Evolutionary conservation across 2,888 invertebrate species (phyloP).

Genomic region (Psylliodes chrysocephalus): DNA sequence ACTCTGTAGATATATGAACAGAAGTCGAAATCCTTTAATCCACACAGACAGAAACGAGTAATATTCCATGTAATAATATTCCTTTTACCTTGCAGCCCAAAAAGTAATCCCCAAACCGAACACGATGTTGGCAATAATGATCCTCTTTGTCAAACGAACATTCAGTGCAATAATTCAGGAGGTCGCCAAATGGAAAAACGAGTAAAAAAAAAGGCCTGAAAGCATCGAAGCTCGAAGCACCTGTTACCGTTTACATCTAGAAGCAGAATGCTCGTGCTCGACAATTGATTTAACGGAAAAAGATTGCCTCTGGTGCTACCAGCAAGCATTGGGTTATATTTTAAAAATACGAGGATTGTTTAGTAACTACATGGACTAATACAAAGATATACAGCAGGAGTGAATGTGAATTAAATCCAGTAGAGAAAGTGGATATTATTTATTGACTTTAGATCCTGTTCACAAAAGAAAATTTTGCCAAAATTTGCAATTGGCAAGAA

Average conservation of each 20-base stretch:
- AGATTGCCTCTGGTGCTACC: not conserved
- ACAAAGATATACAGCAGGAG: no score
- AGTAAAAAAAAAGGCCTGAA: constrained; percentile 1
- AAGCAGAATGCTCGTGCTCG: not conserved
- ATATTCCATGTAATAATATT: no score
- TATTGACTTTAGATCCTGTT: no score
- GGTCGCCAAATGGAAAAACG: not conserved
- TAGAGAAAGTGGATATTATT: no score
- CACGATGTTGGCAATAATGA: constrained; percentile 2
- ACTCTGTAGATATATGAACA: no score
- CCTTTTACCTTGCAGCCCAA: not conserved
- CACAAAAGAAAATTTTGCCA: no score
- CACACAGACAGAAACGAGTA: no score
- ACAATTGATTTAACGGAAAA: constrained; percentile 7
- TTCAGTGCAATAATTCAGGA: constrained; percentile 2
- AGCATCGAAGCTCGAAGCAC: not conserved
- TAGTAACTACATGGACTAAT: no score
- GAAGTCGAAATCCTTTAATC: no score
- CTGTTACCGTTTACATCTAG: not conserved
- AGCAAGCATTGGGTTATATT: not conserved
- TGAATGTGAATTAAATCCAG: no score
- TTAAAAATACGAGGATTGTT: no score
- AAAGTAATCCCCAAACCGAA: not conserved
- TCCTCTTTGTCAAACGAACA: constrained; percentile 1
- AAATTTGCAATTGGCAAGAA: no score